These are phyloP conservation scores for Gortyna flavago DNA, from an alignment of 2,888 invertebrate genomes.

Conservation along the genomic window DNA sequence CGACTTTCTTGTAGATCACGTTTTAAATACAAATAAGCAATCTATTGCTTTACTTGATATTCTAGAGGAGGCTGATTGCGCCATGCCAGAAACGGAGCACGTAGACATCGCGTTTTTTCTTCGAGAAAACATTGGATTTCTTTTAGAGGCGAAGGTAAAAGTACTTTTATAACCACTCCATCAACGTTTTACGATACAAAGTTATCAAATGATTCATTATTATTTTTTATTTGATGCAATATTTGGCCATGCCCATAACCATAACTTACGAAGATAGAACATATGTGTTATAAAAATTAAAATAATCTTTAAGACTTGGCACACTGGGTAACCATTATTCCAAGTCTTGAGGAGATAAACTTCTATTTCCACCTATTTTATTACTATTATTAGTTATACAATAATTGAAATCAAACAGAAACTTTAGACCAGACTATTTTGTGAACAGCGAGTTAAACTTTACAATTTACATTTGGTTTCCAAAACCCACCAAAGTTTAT, in stretches of 20 bases:
- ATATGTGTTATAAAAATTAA: conserved; percentile 47
- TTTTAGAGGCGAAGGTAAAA: conserved; percentile 57
- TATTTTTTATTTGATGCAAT: conserved; percentile 53
- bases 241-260: conserved; percentile 17
- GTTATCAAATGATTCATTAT: conserved; percentile 34
- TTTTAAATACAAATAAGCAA: conserved; percentile 73
- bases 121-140: conserved; percentile 61
- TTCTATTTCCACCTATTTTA: conserved; percentile 29
- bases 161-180: conserved; percentile 44
- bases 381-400: not conserved
- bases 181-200: conserved; percentile 52
- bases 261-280: conserved; percentile 46
- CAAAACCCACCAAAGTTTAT: not conserved
- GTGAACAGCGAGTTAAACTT: not conserved
- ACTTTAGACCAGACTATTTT: not conserved
- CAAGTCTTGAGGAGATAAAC: not conserved
- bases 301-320: conserved; percentile 50
- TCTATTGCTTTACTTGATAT: conserved; percentile 74
- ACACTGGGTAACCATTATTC: conserved; percentile 14
- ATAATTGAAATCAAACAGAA: not conserved
- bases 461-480: not conserved
- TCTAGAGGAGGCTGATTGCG: conserved; percentile 71
- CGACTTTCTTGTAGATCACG: conserved; percentile 73
- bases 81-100: conserved; percentile 70
- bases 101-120: conserved; percentile 63